Base-by-base conservation (phyloP, 2,113 vertebrate genomes). In the Eulemur rufifrons region DNA sequence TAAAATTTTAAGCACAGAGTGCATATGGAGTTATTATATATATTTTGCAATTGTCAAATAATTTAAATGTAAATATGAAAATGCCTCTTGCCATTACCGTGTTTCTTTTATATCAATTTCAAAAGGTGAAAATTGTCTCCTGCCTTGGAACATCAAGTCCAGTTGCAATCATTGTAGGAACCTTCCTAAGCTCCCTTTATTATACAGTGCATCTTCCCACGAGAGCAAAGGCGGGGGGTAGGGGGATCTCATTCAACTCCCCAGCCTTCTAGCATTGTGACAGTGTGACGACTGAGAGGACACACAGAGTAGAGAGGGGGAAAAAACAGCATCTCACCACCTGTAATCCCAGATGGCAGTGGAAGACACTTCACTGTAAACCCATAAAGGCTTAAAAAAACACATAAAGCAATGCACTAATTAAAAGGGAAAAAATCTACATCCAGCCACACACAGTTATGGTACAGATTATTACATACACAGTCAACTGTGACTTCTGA, bases 101-200 rank as follows among this genome's bases (percentile, higher is more conserved):
- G 74, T 97, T 95, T 94, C 52, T 95, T 96, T 93, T 74, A 29
- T 3, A 12, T 89, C 39, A 69, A 37, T 95, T 95, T 87, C 93
- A 87, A 91, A 84, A 90, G 81, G 82, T 77, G 95, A 91, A 89
- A 97, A 97, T 61, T 6, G 21, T 54, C 42, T 97, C 68, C 89
- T 94, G 77, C 78, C 56, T 96, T 73, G n/a, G 64, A 96, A 88
- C 0, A n/a, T 37, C 4, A 78, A 83, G 52, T n/a, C 47, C 88
- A 29, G 39, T 47, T 83, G 56, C 39, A 32, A 12, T 9, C 92
- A 52, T 56, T 42, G 37, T 66, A 95, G 52, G 23, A 84, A 47
- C 73, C 27, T 96, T 91, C 64, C 4, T 39, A 29, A 54, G 82
- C 23, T 0, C 8, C 88, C 66, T 95, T 93, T 84, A 85, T 73